phyloP scores from a whole-genome alignment of 2,113 vertebrate species.

The Nothobranchius furzeri region DNA sequence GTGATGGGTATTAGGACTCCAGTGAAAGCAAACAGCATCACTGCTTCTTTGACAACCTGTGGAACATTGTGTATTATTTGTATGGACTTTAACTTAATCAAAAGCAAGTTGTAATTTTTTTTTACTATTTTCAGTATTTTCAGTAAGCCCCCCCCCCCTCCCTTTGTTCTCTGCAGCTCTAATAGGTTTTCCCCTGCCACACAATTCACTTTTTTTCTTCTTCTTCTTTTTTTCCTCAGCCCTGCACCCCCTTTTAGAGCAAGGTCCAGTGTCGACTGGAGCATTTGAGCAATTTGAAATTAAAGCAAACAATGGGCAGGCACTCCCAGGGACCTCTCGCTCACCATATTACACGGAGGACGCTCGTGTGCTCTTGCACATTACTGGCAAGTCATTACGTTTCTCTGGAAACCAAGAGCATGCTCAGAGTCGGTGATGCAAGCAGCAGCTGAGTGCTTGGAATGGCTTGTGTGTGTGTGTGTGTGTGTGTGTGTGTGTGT shows the following conservation, averaged over 20 bases:
- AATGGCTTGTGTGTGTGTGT: constrained; percentile 54
- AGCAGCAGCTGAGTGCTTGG: constrained; percentile 78
- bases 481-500: constrained; percentile 41
- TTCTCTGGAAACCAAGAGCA: constrained; percentile 80
- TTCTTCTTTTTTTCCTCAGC: constrained; percentile 40
- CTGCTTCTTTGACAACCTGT: constrained; percentile 43
- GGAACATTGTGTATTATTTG: constrained; percentile 45
- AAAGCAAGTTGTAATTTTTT: constrained; percentile 72
- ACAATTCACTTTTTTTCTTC: constrained; percentile 74
- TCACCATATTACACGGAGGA: constrained; percentile 80
- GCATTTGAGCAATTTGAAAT: constrained; percentile 83
- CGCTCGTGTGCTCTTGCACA: constrained; percentile 79
- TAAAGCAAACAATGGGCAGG: constrained; percentile 80
- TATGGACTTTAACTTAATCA: constrained; percentile 65
- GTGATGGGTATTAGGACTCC: constrained; percentile 28
- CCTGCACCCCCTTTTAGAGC: constrained; percentile 71
- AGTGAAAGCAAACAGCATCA: constrained; percentile 16
- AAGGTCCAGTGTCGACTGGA: constrained; percentile 77
- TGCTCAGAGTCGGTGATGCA: constrained; percentile 72
- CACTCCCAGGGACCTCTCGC: constrained; percentile 79
- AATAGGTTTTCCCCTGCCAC: constrained; percentile 79
- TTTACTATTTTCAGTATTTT: constrained; percentile 74
- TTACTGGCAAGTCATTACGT: constrained; percentile 82
- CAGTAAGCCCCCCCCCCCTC: constrained; percentile 65
- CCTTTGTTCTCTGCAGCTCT: constrained; percentile 77